Evolutionary conservation across 2,888 invertebrate genomes (phyloP), one percentile per base, ranked within the genome.

Genomic region (Philereme transversata): DNA sequence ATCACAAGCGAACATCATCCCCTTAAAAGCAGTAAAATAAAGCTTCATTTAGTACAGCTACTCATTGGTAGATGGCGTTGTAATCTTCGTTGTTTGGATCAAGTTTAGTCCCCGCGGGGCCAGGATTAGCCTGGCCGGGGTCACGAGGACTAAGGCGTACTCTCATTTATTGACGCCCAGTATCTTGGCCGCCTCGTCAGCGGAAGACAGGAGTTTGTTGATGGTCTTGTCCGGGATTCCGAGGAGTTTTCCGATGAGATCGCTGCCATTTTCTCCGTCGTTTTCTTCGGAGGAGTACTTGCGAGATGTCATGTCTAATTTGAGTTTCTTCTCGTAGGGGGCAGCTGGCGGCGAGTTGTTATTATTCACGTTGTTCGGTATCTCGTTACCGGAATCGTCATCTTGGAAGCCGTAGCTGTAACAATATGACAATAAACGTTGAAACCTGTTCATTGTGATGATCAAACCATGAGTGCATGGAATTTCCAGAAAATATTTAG

Each of bases 151-250:
- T 87, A 91, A 81, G 79, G 91, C 92, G 92, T 92, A 92, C 78
- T 91, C 90, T 92, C 92, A 92, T 92, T 95, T 96, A 66, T 97
- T 96, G 54, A 98, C 96, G 34, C 98, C 96, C 34, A 98, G 91
- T 68, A 98, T 94, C 81, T 97, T 97, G 1, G 98, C 98, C 34
- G 98, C 98, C 81, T 97, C 97, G 38, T 97, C 95, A 0, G 96
- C 95, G 3, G 97, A 96, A 4, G 96, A 94, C 40, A 98, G 93
- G 68, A 97, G 94, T 84, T 96, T 96, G 78, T 98, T 98, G 57
- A 98, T 96, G 64, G 96, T 96, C 71, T 96, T 95, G 83, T 97
- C 97, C 46, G 96, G 95, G 64, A 98, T 97, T 0, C 98, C 98
- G 11, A 98, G 90, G 1, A 98, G 93, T 84, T 98, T 97, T 7